Evolutionary conservation across 1,140 invertebrate genomes (phyloP), one percentile per base, ranked within the genome.

Genomic region (Leptopilina boulardi): DNA sequence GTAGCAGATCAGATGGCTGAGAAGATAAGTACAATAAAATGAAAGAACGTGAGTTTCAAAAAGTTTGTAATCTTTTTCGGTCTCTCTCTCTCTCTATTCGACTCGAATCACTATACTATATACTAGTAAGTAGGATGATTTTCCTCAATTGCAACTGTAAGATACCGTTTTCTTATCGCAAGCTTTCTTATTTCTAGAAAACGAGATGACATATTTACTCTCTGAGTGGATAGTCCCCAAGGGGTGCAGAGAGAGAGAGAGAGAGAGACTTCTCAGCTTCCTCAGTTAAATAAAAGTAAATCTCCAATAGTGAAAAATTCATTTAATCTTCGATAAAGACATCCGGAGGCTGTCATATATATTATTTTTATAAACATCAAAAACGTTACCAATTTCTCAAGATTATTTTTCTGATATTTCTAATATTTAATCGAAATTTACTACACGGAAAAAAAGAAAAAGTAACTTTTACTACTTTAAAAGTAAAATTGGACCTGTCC

Each of bases 21-120:
- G 59, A 66, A 66, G 59, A 66, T 66, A 66, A 66, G 59, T 15
- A 66, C 23, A 66, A 66, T 66, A 66, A 66, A 30, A 66, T 30
- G 59, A n/a, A 30, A 66, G 23, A 66, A 30, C 47, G 13, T 18
- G 18, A 51, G 23, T 66, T 66, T 30, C 59, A 66, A 66, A 30
- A 30, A 66, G 59, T 66, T 66, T 66, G 23, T 30, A 66, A 66
- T 66, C 59, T 23, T 30, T 30, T 23, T 38, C 34, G 5, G 2
- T 38, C 5, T 38, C 34, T 38, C 4, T 38, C 34, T 38, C 34
- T 38, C 34, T 38, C 8, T 38, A 8, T 38, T 9, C 34, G 34
- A 38, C 34, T 38, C 34, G 5, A 38, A 38, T 4, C 34, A 38
- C 34, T 38, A 30, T 23, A 66, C 11, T 8, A 56, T 21, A 19